Evolutionary conservation across 2,797 vertebrate genomes (phyloP).

Genomic region (Myiotriccus ornatus): DNA sequence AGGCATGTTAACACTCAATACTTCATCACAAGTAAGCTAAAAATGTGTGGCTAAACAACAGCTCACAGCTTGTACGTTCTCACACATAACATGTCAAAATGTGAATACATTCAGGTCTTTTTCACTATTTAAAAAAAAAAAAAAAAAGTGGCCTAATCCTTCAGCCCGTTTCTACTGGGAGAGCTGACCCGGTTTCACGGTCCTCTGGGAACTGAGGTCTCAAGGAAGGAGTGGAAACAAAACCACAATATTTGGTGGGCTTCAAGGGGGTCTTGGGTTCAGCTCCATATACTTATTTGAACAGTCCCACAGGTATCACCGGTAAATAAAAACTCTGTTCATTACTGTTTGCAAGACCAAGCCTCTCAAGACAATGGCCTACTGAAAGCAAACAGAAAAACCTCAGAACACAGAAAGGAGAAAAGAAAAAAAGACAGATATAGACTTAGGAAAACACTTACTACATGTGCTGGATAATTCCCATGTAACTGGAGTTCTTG

Average conservation of each 20-base stretch:
- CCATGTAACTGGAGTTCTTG: not conserved
- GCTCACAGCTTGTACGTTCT: not conserved
- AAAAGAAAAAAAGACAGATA: not conserved
- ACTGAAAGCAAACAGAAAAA: not conserved
- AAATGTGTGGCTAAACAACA: not conserved
- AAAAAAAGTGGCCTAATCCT: not conserved
- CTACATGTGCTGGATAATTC: not conserved
- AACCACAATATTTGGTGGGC: not conserved
- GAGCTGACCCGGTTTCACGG: not conserved
- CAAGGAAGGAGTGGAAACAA: not conserved
- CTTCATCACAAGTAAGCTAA: not conserved
- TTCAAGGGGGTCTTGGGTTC: not conserved
- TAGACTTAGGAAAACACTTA: not conserved
- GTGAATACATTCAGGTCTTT: not conserved
- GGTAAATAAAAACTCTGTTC: not conserved
- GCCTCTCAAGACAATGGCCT: not conserved
- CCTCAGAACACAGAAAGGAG: not conserved
- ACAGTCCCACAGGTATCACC: not conserved
- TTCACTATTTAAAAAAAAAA: not conserved
- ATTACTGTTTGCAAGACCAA: not conserved
- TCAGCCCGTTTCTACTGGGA: not conserved
- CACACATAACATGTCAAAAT: not conserved
- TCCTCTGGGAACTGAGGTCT: not conserved
- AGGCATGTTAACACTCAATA: conserved; percentile 53
- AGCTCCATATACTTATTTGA: not conserved